A percentile compares a stretch with the other conserved stretches of the same genome.
Evolutionary conservation across 2,113 vertebrate species (phyloP).

Genomic region (Chunga burmeisteri): DNA sequence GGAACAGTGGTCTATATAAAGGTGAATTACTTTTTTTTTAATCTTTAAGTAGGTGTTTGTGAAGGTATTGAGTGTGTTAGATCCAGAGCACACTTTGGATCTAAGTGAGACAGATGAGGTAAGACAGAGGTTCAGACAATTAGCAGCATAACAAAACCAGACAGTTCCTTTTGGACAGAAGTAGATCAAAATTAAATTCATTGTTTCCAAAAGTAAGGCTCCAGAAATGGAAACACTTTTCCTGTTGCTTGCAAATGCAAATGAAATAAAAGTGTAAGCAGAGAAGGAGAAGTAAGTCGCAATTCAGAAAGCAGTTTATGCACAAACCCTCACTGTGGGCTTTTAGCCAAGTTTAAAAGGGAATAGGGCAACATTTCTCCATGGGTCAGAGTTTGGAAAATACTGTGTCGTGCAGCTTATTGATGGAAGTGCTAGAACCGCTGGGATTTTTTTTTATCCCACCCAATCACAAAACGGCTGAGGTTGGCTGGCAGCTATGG

Average conservation of each 20-base stretch:
- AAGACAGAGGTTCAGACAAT: not conserved
- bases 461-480: not conserved
- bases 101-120: not conserved
- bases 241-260: not conserved
- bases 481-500: not conserved
- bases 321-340: not conserved
- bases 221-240: not conserved
- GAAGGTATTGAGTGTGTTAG: not conserved
- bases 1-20: not conserved
- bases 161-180: not conserved
- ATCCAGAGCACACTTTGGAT: not conserved
- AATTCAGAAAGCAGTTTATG: not conserved
- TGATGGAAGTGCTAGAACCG: not conserved
- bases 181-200: not conserved
- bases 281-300: not conserved
- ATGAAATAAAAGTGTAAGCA: not conserved
- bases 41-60: not conserved
- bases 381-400: not conserved
- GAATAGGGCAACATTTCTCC: not conserved
- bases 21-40: not conserved
- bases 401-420: not conserved
- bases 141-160: not conserved
- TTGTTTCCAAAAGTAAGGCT: not conserved
- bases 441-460: not conserved
- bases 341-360: not conserved